Evolutionary conservation across 2,888 invertebrate genomes (phyloP), one percentile per base, ranked within the genome.

Genomic region (Stratiomys singularior): DNA sequence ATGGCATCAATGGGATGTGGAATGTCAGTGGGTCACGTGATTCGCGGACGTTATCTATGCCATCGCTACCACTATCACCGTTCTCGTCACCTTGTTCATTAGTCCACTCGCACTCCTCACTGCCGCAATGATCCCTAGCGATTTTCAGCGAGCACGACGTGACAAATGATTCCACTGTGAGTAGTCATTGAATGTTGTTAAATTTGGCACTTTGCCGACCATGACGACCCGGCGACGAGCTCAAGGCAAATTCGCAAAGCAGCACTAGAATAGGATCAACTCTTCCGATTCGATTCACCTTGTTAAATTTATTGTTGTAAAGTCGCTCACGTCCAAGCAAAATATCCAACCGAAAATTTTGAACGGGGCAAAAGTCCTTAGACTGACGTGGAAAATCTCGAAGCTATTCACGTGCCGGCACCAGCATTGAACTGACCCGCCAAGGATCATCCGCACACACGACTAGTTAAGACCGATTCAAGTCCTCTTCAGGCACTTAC

Each of bases 191-290:
- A 69, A 25, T 44, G 13, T 23, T n/a, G 7, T 11, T 37, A 60
- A 58, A 30, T 18, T 58, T 74, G 74, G 74, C 74, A 74, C 58
- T 9, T 27, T 74, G 74, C 74, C 74, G 58, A 72, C 18, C 21
- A 67, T 67, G 44, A 37, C 64, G 64, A 25, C 25, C 25, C 23
- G 58, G 25, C 23, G 58, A 60, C 58, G 58, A 25, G 58, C 58
- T 4, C 4, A 63, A 27, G 25, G 28, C 25, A 63, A 27, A 25
- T 27, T 28, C 63, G 15, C 15, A 28, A 63, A 63, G 1, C 3
- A 28, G 27, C 25, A 2, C n/a, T 27, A 11, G 63, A 63, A 63
- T 27, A 63, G 63, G 27, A 15, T 15, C 63, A 11, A 27, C 28
- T 28, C 9, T 63, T 63, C 11, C 5, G 52, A 52, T 63, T 25